Evolutionary conservation across 2,888 invertebrate genomes (phyloP).

Genomic region (Nasonia oneida): DNA sequence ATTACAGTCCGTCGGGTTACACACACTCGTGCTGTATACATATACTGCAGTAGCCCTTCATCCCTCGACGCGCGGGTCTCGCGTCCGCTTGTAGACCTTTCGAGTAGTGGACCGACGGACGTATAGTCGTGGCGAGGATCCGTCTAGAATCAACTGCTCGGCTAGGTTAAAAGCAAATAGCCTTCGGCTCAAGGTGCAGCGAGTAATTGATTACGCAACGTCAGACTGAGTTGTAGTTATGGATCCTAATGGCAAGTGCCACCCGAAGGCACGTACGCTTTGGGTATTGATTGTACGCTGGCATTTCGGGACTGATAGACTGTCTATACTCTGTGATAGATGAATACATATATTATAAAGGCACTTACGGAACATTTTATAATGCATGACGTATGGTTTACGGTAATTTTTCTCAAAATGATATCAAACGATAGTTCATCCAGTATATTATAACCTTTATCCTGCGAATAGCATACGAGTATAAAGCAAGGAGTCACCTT

Average conservation of each 20-base stretch:
- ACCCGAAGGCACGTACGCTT: conserved; percentile 27
- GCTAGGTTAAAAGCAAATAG: conserved; percentile 71
- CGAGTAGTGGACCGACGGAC: conserved; percentile 40
- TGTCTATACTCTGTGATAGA: not conserved
- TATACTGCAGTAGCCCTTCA: not conserved
- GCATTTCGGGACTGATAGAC: conserved; percentile 18
- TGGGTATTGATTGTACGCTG: conserved; percentile 46
- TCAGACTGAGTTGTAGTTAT: conserved; percentile 68
- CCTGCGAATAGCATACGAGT: not conserved
- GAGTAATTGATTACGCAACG: conserved; percentile 72
- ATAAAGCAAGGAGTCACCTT: not conserved
- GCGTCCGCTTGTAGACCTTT: not conserved
- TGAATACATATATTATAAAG: not conserved
- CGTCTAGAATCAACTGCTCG: conserved; percentile 38
- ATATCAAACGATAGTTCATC: too few species aligned
- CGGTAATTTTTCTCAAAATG: too few species aligned
- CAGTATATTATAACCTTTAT: not conserved
- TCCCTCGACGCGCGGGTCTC: conserved; percentile 10
- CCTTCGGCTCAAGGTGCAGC: conserved; percentile 67
- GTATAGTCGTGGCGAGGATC: conserved; percentile 45
- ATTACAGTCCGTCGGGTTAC: conserved; percentile 25
- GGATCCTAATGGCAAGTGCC: conserved; percentile 69
- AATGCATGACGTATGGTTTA: too few species aligned
- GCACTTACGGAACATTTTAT: not conserved
- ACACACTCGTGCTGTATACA: not conserved